Base-by-base conservation (phyloP, 30 jellyfish, hydroid and myxozoan genomes). In the Cassiopea xamachana region DNA sequence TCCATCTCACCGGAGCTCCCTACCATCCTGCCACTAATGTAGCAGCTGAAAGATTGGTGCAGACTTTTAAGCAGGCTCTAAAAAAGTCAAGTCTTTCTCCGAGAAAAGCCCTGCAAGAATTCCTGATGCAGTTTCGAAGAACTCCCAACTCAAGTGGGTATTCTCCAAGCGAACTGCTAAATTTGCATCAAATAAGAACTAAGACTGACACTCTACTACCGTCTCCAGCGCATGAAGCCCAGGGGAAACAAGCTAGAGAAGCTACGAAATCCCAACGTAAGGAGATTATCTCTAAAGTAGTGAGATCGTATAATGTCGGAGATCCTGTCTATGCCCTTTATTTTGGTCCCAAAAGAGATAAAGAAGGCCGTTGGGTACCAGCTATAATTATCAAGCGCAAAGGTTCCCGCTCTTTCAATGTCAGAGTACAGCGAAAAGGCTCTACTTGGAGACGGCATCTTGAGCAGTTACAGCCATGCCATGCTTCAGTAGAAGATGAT, bases 111-210 rank as follows among this genome's bases (percentile, higher is more conserved):
- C 85, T 44, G 85, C 70, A 75, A 75, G 85, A 75, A 75, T 75
- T 75, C 85, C 85, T 62, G 67, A 13, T 75, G 70, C 85, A 39
- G 85, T 62, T 61, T 61, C 83, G 79, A 48, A 62, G 85, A 61
- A 80, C 60, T 44, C 89, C 89, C 61, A 61, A 61, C 85, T 75
- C 85, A 62, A 61, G 79, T 62, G 89, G 89, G 61, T n/a, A 80
- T 19, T 80, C 89, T 80, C 89, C 89, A 49, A 80, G 89, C 46
- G 89, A 80, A 80, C 80, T 80, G 67, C 89, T 80, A 61, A 80
- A 58, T 44, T 62, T 67, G 18, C 79, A 83, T 61, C 89, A 80
- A 48, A 80, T 51, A 7, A 80, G 83, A 80, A 69, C 80, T 39
- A 62, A 62, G 80, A 80, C 55, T 61, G 89, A 80, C 67, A 48